These are phyloP conservation scores for Philereme vetulata DNA, from an alignment of 2,888 invertebrate genomes.

Conservation along the genomic window DNA sequence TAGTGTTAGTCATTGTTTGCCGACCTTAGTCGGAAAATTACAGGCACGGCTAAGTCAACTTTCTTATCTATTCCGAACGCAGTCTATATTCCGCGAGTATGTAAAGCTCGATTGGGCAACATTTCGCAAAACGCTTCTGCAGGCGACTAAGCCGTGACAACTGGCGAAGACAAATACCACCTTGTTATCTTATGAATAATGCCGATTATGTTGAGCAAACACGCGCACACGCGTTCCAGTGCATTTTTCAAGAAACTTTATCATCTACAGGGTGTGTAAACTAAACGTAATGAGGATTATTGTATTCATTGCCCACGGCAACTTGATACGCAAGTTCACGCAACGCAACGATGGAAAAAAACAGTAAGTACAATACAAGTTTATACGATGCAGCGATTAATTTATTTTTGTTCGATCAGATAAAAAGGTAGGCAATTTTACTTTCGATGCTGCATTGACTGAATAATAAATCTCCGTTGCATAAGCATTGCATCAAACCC, in stretches of 20 bases:
- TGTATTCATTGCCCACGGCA: conserved; percentile 23
- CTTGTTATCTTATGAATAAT: conserved; percentile 83
- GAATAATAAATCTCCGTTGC: conserved; percentile 38
- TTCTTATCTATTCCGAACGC: conserved; percentile 56
- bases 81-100: conserved; percentile 51
- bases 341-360: conserved; percentile 28
- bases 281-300: conserved; percentile 13
- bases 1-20: conserved; percentile 35
- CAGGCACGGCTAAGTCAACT: conserved; percentile 51
- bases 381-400: conserved; percentile 34
- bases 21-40: conserved; percentile 35
- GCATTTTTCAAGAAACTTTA: conserved; percentile 76
- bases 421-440: conserved; percentile 37
- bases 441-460: conserved; percentile 32
- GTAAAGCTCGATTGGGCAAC: conserved; percentile 68
- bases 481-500: conserved; percentile 38
- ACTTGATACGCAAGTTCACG: conserved; percentile 23
- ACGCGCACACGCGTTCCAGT: conserved; percentile 68
- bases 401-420: conserved; percentile 36
- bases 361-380: conserved; percentile 25
- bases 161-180: conserved; percentile 75
- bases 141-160: conserved; percentile 75
- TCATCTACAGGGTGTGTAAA: conserved; percentile 65
- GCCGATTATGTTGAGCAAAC: conserved; percentile 80
- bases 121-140: conserved; percentile 77